Percentiles rank a stretch among this genome's conserved stretches.
Conservation (phyloP, 2,888 invertebrate species). For the Dicycla oo region DNA sequence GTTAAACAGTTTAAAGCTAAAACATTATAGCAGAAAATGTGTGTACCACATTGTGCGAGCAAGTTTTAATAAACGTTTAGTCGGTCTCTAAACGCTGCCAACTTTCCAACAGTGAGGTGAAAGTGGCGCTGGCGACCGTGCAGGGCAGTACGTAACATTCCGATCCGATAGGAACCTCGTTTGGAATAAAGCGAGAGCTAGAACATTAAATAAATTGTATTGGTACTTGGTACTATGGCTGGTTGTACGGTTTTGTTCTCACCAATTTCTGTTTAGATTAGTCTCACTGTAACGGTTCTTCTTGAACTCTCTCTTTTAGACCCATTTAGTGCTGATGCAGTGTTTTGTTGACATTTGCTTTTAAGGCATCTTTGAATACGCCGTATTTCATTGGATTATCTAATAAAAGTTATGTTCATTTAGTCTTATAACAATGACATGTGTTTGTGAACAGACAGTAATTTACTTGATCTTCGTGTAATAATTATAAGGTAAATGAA, state of each 20-base stretch:
- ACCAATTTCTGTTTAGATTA: constrained; percentile 41
- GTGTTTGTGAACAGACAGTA: constrained; percentile 2
- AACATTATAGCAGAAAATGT: constrained; percentile 23
- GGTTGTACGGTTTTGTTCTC: constrained; percentile 43
- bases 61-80: constrained; percentile 77
- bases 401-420: constrained; percentile 9
- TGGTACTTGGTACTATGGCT: constrained; percentile 44
- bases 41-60: constrained; percentile 56
- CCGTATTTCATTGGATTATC: constrained; percentile 10
- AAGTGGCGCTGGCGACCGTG: constrained; percentile 85
- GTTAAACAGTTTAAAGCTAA: constrained; percentile 10
- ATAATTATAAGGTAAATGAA: constrained; percentile 40
- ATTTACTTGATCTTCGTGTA: constrained; percentile 21
- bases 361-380: background rate
- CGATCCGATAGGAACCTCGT: constrained; percentile 81
- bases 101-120: constrained; percentile 88
- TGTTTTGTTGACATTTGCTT: constrained; percentile 1
- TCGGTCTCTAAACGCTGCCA: constrained; percentile 85
- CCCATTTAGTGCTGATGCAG: constrained; percentile 1
- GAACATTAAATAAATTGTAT: constrained; percentile 66
- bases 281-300: constrained; percentile 1
- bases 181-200: constrained; percentile 73
- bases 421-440: background rate
- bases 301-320: constrained; percentile 18
- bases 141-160: constrained; percentile 83